A percentile compares a stretch with the other conserved stretches of the same genome.
These are phyloP conservation scores for Hylaeus anthracinus DNA, from an alignment of 1,140 invertebrate species.

Conservation along the genomic window DNA sequence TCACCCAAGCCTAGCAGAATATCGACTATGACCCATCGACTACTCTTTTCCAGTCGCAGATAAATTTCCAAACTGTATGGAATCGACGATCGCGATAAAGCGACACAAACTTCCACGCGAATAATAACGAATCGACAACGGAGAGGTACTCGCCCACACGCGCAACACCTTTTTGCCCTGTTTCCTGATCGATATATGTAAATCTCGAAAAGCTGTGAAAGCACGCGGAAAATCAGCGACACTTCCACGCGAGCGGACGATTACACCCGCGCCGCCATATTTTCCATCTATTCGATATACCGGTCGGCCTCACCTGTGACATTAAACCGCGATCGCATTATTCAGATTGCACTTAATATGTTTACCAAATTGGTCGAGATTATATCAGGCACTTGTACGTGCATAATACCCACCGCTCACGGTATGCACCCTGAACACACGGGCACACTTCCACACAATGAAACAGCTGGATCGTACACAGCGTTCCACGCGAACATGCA, in stretches of 20 bases:
- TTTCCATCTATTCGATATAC: conserved; percentile 52
- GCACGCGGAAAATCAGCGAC: conserved; percentile 10
- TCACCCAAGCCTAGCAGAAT: too few relatives aligned
- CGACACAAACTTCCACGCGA: too few relatives aligned
- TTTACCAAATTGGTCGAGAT: conserved; percentile 73
- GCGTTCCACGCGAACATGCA: neutral
- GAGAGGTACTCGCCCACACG: neutral
- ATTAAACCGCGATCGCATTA: conserved; percentile 69
- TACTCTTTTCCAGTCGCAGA: too few relatives aligned
- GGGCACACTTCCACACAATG: neutral
- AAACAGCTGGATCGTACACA: conserved; percentile 19
- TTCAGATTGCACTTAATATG: conserved; percentile 74
- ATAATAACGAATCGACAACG: too few relatives aligned
- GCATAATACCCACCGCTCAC: conserved; percentile 58
- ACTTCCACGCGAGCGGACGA: neutral
- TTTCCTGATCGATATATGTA: conserved; percentile 12
- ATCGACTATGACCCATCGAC: too few relatives aligned
- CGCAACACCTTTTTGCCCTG: neutral
- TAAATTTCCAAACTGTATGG: too few relatives aligned
- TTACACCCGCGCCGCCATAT: conserved; percentile 31
- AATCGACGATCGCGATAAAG: too few relatives aligned
- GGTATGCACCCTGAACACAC: conserved; percentile 42
- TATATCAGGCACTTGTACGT: conserved; percentile 67
- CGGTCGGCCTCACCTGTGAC: conserved; percentile 49
- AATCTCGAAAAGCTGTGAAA: conserved; percentile 10